Conservation (phyloP, 2,797 vertebrate genomes). For the Rhabdomys pumilio region DNA sequence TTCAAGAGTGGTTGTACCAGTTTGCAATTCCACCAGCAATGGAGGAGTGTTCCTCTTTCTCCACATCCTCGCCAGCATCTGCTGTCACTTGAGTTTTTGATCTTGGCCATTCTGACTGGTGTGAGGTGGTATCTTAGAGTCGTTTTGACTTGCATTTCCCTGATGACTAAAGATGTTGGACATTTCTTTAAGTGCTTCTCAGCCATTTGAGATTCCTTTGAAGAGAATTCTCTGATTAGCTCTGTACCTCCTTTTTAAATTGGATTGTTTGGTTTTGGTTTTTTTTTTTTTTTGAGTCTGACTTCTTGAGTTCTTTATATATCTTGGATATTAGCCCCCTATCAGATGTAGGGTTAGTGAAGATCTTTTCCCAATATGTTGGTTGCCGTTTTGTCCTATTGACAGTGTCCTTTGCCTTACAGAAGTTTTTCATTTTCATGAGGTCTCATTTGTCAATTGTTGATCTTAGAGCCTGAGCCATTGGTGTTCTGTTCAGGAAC, state of each 20-base stretch:
- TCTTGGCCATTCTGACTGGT: neutral
- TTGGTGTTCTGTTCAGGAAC: neutral
- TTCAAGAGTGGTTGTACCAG: neutral
- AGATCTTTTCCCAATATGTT: neutral
- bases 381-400: neutral
- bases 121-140: neutral
- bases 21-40: neutral
- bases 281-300: neutral
- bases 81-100: neutral
- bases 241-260: neutral
- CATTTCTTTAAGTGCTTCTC: neutral
- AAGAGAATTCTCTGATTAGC: neutral
- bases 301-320: neutral
- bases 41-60: neutral
- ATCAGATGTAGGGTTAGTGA: neutral
- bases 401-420: too few relatives aligned
- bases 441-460: neutral
- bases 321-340: neutral
- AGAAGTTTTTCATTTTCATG: neutral
- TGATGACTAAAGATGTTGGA: neutral
- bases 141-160: neutral
- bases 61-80: neutral
- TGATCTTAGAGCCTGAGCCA: neutral
- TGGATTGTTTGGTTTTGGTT: neutral
- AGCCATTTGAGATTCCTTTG: neutral